Percentiles rank a stretch among this genome's conserved stretches.
Conservation (phyloP, 2,797 vertebrate genomes). For the Sparidentex hasta region DNA sequence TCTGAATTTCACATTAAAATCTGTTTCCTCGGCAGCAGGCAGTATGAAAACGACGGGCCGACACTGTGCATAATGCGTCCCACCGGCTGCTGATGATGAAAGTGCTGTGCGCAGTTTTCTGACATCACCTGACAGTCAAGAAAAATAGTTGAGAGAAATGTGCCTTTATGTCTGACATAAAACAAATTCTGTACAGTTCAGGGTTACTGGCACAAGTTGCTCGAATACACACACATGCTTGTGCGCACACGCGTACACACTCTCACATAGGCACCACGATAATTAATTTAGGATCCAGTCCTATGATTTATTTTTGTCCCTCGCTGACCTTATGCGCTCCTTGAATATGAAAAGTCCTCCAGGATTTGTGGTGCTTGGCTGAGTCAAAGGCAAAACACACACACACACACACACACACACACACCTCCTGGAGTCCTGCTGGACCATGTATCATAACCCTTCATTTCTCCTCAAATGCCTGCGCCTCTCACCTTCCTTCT, state of each 20-base stretch:
- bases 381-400: slow-evolving; percentile 23
- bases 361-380: slow-evolving; percentile 57
- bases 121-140: slow-evolving; percentile 8
- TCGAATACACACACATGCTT: neutral
- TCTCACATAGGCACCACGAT: slow-evolving; percentile 46
- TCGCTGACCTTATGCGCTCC: slow-evolving; percentile 64
- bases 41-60: neutral
- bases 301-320: slow-evolving; percentile 76
- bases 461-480: slow-evolving; percentile 67
- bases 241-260: neutral
- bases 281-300: slow-evolving; percentile 67
- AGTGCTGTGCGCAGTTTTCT: neutral
- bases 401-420: slow-evolving; percentile 1
- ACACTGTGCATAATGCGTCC: neutral
- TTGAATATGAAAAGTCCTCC: slow-evolving; percentile 60
- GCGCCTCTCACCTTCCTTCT: slow-evolving; percentile 65
- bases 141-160: slow-evolving; percentile 31
- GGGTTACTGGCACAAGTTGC: slow-evolving; percentile 14
- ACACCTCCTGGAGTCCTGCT: slow-evolving; percentile 43
- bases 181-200: slow-evolving; percentile 20
- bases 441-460: slow-evolving; percentile 65
- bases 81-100: neutral
- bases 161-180: slow-evolving; percentile 22
- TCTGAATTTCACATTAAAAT: neutral
- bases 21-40: slow-evolving; percentile 7